Evolutionary conservation across 2,113 vertebrate genomes (phyloP).

Genomic region (Sorex fumeus): DNA sequence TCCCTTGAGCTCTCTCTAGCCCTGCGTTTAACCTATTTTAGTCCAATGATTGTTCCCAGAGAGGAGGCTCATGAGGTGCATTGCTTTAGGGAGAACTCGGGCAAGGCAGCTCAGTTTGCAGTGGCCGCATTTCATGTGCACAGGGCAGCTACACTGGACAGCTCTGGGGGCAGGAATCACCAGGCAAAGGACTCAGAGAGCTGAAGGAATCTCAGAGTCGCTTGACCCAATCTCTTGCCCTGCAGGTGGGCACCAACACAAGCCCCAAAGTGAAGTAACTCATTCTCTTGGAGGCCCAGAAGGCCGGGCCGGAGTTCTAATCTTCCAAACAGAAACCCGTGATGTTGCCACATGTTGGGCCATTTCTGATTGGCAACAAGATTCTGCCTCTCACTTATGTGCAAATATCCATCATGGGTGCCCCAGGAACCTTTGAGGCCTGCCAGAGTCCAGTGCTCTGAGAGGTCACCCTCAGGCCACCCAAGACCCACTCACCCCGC

Average conservation of each 20-base stretch:
- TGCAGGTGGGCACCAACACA: neutral
- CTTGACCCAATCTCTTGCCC: neutral
- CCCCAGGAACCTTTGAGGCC: neutral
- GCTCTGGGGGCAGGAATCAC: neutral
- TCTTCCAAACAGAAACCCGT: neutral
- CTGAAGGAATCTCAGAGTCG: neutral
- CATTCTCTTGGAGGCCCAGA: neutral
- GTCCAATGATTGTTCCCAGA: neutral
- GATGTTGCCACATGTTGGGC: neutral
- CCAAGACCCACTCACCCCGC: neutral
- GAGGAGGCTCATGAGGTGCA: neutral
- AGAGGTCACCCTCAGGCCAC: neutral
- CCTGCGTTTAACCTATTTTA: conserved; percentile 27
- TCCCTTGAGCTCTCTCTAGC: too few relatives aligned
- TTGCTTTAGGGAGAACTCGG: neutral
- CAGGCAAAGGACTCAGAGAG: neutral
- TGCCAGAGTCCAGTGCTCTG: neutral
- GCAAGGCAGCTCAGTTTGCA: neutral
- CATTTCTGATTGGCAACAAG: neutral
- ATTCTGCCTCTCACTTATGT: neutral
- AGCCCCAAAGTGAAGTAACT: neutral
- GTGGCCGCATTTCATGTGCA: neutral
- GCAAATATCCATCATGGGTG: neutral
- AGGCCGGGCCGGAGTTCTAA: neutral
- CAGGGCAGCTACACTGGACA: fast-evolving